Conservation (phyloP, 2,113 vertebrate genomes). For the Ciconia maguari region DNA sequence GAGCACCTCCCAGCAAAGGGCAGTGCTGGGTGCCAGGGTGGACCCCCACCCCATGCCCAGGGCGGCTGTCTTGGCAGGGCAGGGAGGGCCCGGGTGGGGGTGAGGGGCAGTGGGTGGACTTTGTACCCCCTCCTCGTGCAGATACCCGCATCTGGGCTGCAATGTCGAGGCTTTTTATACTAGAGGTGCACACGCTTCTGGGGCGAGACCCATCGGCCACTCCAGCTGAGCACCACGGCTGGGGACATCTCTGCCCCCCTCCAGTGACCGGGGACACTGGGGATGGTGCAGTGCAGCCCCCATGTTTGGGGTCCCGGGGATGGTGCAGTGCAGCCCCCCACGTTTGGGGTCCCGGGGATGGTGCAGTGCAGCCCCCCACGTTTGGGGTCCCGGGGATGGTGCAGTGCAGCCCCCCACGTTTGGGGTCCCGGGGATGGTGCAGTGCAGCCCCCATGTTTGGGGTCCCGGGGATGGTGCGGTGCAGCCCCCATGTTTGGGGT, state of each 20-base stretch:
- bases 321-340: too few relatives aligned
- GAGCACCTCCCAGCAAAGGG: background rate
- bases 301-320: fast-evolving
- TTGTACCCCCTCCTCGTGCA: background rate
- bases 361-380: background rate
- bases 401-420: too few relatives aligned
- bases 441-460: too few relatives aligned
- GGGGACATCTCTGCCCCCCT: background rate
- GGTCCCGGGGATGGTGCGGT: too few relatives aligned
- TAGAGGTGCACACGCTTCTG: fast-evolving
- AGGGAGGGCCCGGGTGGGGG: background rate
- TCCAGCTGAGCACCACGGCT: background rate
- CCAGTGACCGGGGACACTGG: too few relatives aligned
- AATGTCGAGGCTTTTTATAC: background rate
- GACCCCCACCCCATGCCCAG: background rate
- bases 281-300: background rate
- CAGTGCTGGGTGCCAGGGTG: background rate
- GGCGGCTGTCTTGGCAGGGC: background rate
- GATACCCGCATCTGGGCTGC: fast-evolving
- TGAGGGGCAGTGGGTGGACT: background rate
- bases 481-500: background rate
- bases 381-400: too few relatives aligned
- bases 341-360: background rate
- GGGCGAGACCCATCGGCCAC: background rate
- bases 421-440: too few relatives aligned